Evolutionary conservation across 2,113 vertebrate species (phyloP).

Genomic region (Etheostoma spectabile): DNA sequence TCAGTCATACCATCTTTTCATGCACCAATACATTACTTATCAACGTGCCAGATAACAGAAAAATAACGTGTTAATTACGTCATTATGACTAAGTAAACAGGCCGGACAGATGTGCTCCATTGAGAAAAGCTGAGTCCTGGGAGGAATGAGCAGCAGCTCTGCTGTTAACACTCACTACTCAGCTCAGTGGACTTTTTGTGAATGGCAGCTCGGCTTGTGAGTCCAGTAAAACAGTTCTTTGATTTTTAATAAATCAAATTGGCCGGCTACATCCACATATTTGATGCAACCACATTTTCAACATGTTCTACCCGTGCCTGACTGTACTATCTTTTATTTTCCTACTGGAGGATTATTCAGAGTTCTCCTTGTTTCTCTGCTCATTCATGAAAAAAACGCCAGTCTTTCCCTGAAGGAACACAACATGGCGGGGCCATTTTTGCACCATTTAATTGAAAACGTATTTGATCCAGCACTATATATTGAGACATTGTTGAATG

Average conservation of each 20-base stretch:
- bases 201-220: slow-evolving; percentile 72
- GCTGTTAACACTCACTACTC: slow-evolving; percentile 35
- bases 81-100: background rate
- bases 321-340: background rate
- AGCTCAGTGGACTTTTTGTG: slow-evolving; percentile 76
- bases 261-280: background rate
- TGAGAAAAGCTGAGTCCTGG: slow-evolving; percentile 68
- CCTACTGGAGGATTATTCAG: background rate
- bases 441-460: slow-evolving; percentile 92
- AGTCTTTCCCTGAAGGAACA: slow-evolving; percentile 80
- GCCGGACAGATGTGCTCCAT: slow-evolving; percentile 73
- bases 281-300: rapidly evolving
- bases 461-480: slow-evolving; percentile 61
- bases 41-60: background rate
- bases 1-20: background rate
- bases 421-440: slow-evolving; percentile 89
- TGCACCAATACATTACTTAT: too few species aligned
- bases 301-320: too few species aligned
- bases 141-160: slow-evolving; percentile 33
- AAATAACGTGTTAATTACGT: slow-evolving; percentile 11
- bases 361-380: slow-evolving; percentile 63
- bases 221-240: slow-evolving; percentile 20
- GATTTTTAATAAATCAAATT: background rate
- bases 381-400: slow-evolving; percentile 85
- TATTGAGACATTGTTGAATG: too few species aligned